Percentiles rank a stretch among this genome's conserved stretches.
These are phyloP conservation scores for Agelas oroides DNA, from an alignment of 37 sponge, comb jelly and placozoan genomes.

Conservation along the genomic window DNA sequence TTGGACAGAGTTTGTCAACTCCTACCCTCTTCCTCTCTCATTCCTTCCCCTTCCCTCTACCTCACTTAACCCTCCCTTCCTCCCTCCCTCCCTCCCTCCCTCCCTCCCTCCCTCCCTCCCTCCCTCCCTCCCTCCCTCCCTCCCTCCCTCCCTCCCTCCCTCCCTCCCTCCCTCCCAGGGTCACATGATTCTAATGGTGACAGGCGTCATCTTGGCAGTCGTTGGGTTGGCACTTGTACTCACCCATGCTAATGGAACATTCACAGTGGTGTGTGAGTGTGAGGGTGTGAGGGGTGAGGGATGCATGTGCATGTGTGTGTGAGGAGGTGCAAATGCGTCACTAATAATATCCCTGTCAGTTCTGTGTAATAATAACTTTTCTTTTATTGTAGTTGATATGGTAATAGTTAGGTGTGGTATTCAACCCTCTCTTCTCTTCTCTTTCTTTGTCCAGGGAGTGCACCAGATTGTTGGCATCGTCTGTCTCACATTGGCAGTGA, in stretches of 20 bases:
- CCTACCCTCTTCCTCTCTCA: neutral
- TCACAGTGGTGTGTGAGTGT: constrained; percentile 20
- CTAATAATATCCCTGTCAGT: too few species aligned
- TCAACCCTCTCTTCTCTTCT: too few species aligned
- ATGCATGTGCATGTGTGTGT: neutral
- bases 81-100: neutral
- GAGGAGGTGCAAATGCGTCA: neutral
- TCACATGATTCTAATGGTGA: constrained; percentile 50
- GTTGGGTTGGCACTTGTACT: constrained; percentile 45
- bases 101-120: too few species aligned
- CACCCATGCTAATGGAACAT: constrained; percentile 48
- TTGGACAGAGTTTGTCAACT: too few species aligned
- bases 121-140: too few species aligned
- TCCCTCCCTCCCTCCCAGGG: constrained; percentile 11
- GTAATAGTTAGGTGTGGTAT: too few species aligned
- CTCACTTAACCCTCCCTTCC: too few species aligned
- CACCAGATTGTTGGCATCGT: constrained; percentile 49
- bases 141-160: too few species aligned
- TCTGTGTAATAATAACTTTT: too few species aligned
- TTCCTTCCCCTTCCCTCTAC: neutral
- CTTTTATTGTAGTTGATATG: too few species aligned
- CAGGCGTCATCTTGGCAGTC: constrained; percentile 15
- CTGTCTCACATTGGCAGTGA: neutral
- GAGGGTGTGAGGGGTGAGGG: too few species aligned
- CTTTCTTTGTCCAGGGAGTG: constrained; percentile 1